Conservation (phyloP, 2,113 vertebrate genomes). For the Dromaius novaehollandiae region DNA sequence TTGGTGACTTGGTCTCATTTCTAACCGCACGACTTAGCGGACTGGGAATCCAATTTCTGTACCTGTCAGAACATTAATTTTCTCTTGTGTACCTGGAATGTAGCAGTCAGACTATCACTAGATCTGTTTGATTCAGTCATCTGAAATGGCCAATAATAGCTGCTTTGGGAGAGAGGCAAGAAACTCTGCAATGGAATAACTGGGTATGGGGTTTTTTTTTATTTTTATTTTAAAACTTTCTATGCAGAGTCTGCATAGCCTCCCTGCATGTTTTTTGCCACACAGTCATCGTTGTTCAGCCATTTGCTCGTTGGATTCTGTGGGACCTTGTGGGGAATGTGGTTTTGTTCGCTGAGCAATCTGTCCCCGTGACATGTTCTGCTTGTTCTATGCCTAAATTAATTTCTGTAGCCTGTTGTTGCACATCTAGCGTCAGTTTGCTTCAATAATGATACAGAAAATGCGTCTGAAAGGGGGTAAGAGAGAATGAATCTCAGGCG, state of each 20-base stretch:
- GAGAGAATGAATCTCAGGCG: not conserved
- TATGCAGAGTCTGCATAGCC: not conserved
- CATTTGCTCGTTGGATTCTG: not conserved
- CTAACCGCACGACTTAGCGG: not conserved
- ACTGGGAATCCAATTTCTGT: not conserved
- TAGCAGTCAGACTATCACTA: not conserved
- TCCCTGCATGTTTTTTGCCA: not conserved
- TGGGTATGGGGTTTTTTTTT: not conserved
- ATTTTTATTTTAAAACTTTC: not conserved
- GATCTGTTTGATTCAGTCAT: not conserved
- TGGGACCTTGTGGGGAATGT: not conserved
- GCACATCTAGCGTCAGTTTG: not conserved
- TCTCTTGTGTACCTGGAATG: not conserved
- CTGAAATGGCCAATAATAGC: not conserved
- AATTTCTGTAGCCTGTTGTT: constrained; percentile 16
- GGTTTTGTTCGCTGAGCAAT: not conserved
- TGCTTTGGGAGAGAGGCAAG: not conserved
- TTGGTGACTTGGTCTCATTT: not conserved
- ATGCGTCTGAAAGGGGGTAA: not conserved
- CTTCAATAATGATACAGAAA: not conserved
- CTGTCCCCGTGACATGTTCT: not conserved
- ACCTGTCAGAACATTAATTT: not conserved
- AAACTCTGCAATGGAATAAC: not conserved
- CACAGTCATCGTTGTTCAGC: not conserved
- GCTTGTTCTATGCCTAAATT: not conserved